These are phyloP conservation scores for Taeniopygia guttata DNA, from an alignment of 2,797 vertebrate species.

Conservation along the genomic window DNA sequence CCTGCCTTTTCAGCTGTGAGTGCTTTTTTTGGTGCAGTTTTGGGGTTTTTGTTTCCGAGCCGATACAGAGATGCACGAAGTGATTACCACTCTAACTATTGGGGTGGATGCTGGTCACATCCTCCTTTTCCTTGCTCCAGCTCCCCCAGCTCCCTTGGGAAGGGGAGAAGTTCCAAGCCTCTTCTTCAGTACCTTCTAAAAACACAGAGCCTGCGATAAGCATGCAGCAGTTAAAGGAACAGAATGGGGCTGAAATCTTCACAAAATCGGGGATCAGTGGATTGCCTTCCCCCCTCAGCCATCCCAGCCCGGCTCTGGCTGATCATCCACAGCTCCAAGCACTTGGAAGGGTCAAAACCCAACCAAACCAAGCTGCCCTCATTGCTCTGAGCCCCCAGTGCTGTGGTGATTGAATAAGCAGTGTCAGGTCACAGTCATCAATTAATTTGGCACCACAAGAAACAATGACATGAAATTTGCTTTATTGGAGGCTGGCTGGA, in stretches of 20 bases:
- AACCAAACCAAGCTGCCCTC: neutral
- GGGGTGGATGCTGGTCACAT: slow-evolving; percentile 2
- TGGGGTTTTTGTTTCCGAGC: neutral
- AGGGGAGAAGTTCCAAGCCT: neutral
- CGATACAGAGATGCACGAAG: neutral
- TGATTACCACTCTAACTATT: neutral
- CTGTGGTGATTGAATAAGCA: neutral
- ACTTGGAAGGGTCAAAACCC: neutral
- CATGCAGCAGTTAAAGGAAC: neutral
- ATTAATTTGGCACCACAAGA: neutral
- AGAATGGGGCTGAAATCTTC: neutral
- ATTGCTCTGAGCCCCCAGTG: neutral
- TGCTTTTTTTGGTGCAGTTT: neutral
- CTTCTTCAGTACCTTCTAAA: neutral
- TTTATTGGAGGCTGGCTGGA: neutral
- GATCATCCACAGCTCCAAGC: neutral
- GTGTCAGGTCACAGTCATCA: neutral
- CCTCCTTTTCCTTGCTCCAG: neutral
- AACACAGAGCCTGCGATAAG: neutral
- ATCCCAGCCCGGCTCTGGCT: neutral
- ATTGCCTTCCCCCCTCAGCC: neutral
- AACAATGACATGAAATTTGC: neutral
- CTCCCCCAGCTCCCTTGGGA: neutral
- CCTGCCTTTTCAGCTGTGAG: neutral
- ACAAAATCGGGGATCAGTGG: neutral